phyloP scores from a whole-genome alignment of 2,113 vertebrate genomes.

The Cinclus mexicanus region DNA sequence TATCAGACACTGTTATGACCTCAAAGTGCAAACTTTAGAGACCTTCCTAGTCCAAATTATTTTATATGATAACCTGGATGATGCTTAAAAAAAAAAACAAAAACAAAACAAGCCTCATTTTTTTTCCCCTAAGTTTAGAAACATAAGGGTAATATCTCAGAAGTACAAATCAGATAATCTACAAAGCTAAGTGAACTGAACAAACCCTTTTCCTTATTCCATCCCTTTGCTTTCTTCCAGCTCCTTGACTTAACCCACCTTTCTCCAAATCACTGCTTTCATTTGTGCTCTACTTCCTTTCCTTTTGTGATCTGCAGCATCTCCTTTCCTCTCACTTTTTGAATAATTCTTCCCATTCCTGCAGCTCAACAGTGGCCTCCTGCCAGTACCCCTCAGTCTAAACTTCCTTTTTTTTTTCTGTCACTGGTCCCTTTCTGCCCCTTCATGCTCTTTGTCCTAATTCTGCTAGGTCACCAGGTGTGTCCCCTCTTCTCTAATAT shows the following conservation, averaged over 20 bases:
- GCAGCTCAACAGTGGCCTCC: background rate
- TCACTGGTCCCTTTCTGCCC: background rate
- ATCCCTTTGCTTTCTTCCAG: background rate
- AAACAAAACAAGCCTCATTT: background rate
- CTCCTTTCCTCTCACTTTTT: background rate
- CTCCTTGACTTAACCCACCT: background rate
- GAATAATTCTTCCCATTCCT: background rate
- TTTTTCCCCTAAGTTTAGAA: background rate
- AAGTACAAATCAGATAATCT: background rate
- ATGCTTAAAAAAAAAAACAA: background rate
- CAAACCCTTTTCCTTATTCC: background rate
- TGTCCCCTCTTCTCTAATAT: background rate
- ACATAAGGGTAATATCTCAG: background rate
- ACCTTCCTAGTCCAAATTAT: background rate
- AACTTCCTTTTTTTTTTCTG: background rate
- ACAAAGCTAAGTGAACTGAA: background rate
- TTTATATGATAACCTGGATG: background rate
- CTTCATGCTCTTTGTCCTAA: background rate
- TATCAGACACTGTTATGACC: background rate
- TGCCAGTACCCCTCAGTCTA: background rate
- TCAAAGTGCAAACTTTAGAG: background rate
- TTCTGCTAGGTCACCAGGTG: background rate
- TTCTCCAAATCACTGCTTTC: background rate
- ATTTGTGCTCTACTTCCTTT: background rate
- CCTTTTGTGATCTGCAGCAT: background rate